A percentile compares a stretch with the other conserved stretches of the same genome.
Conservation (phyloP, 2,888 invertebrate species). For the Taphrorychus bicolor region DNA sequence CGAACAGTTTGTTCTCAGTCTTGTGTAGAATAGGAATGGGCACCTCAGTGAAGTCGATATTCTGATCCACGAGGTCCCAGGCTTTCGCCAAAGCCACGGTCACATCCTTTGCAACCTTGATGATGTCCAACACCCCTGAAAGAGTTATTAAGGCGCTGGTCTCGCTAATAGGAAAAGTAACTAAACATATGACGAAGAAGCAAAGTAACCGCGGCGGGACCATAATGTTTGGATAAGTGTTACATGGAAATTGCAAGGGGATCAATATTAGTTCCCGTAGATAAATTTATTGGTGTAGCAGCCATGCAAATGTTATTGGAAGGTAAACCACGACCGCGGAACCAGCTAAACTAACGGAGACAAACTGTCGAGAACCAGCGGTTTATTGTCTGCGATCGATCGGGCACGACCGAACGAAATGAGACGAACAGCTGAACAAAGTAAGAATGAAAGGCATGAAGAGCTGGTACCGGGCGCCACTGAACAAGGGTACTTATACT, state of each 20-base stretch:
- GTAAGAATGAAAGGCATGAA: conserved; percentile 5
- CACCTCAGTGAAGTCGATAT: conserved; percentile 61
- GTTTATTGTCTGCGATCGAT: neutral
- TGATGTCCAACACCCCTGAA: conserved; percentile 56
- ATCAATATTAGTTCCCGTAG: no score
- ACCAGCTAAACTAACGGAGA: neutral
- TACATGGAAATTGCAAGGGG: neutral
- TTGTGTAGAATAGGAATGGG: conserved; percentile 68
- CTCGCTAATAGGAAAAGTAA: neutral
- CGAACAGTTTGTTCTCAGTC: conserved; percentile 68
- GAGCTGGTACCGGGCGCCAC: conserved; percentile 12
- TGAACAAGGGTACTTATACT: neutral
- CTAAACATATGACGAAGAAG: neutral
- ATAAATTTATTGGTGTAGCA: neutral
- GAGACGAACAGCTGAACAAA: neutral
- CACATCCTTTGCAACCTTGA: conserved; percentile 67
- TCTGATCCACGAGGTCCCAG: conserved; percentile 70
- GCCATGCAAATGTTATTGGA: neutral
- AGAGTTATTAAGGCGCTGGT: conserved; percentile 5
- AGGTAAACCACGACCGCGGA: neutral
- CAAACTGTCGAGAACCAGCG: neutral
- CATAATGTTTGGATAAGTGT: neutral
- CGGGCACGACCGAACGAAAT: neutral
- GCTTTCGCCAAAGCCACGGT: conserved; percentile 67
- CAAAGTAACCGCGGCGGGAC: neutral